These are phyloP conservation scores for Tapirus indicus DNA, from an alignment of 2,797 vertebrate genomes.

Conservation along the genomic window DNA sequence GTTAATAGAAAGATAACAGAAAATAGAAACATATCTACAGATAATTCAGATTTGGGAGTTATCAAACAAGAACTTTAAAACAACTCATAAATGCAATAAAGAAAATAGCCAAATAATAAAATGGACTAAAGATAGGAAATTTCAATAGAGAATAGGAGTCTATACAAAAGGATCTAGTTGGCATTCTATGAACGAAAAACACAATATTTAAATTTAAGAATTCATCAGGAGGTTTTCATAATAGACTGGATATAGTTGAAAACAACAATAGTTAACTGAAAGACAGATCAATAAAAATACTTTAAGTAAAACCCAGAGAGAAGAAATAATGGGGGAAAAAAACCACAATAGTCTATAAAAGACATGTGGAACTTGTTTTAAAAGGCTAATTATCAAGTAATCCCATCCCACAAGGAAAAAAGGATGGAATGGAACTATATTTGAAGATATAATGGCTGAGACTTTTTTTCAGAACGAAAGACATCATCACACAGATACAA, in stretches of 20 bases:
- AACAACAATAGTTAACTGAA: neutral
- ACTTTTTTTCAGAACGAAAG: neutral
- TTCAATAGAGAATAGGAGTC: neutral
- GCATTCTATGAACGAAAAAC: neutral
- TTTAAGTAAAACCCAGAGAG: neutral
- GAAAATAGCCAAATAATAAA: neutral
- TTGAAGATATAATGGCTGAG: too few relatives aligned
- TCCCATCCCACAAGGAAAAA: neutral
- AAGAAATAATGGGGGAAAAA: neutral
- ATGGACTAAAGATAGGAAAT: neutral
- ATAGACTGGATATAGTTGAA: neutral
- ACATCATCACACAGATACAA: neutral
- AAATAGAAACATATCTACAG: neutral
- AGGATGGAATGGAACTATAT: accelerated
- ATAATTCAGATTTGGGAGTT: neutral
- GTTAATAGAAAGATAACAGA: neutral
- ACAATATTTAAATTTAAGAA: neutral
- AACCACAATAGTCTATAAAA: neutral
- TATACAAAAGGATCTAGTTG: neutral
- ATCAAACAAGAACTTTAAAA: neutral
- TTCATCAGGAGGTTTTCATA: neutral
- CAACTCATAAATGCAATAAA: neutral
- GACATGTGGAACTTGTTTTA: accelerated
- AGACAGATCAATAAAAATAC: neutral
- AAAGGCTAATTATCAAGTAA: neutral